Conservation (phyloP, 2,888 invertebrate species). For the Epinotia ramella region DNA sequence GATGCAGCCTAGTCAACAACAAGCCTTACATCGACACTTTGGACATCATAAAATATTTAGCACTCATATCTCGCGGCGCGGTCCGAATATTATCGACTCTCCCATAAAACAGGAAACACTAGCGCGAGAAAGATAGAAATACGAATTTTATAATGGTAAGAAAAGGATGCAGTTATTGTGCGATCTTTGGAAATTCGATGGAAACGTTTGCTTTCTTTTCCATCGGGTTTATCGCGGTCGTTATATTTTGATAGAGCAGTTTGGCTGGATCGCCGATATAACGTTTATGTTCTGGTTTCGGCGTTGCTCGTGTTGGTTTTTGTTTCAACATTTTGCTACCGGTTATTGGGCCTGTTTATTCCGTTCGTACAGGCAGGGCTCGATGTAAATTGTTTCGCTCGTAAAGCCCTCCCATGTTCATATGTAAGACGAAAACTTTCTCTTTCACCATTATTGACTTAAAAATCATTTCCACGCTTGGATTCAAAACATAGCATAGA, state of each 20-base stretch:
- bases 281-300: conserved; percentile 83
- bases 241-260: conserved; percentile 85
- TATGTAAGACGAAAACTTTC: conserved; percentile 7
- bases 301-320: conserved; percentile 61
- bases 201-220: conserved; percentile 83
- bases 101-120: conserved; percentile 79
- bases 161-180: conserved; percentile 76
- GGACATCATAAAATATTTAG: conserved; percentile 84
- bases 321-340: conserved; percentile 56
- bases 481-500: neutral
- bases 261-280: conserved; percentile 79
- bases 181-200: conserved; percentile 81
- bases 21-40: conserved; percentile 65
- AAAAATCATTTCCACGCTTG: neutral
- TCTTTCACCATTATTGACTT: neutral
- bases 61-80: conserved; percentile 77
- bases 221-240: conserved; percentile 83
- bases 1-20: conserved; percentile 48
- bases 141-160: conserved; percentile 62
- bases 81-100: conserved; percentile 82
- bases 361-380: conserved; percentile 24
- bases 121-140: conserved; percentile 68
- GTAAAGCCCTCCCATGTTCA: conserved; percentile 21
- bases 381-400: conserved; percentile 36
- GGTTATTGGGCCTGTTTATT: conserved; percentile 55